phyloP scores from a whole-genome alignment of 2,888 invertebrate species.

The Cryptocephalus primarius region DNA sequence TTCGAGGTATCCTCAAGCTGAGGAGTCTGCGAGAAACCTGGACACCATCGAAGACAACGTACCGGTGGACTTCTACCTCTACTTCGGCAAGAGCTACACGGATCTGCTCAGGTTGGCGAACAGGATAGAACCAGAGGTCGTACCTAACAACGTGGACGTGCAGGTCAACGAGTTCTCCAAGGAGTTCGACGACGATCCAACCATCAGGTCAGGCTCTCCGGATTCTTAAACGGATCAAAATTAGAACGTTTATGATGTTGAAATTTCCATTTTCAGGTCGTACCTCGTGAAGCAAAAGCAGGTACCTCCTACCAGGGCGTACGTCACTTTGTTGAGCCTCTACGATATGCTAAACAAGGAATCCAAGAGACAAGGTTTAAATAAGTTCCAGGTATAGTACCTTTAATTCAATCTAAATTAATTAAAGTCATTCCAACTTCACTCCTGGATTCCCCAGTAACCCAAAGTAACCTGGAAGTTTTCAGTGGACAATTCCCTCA shows the following conservation, averaged over 20 bases:
- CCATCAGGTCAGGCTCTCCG: constrained; percentile 18
- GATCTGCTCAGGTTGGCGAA: constrained; percentile 32
- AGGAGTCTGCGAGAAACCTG: neutral
- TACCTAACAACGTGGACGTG: constrained; percentile 18
- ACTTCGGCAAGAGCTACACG: constrained; percentile 28
- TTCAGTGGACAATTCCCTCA: too few species aligned
- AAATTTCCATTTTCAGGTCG: neutral
- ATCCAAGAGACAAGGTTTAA: constrained; percentile 50
- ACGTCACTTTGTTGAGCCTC: constrained; percentile 47
- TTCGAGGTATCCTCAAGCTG: too few species aligned
- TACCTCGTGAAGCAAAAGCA: constrained; percentile 33
- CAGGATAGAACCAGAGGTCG: constrained; percentile 11
- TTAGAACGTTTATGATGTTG: too few species aligned
- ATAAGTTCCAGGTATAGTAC: constrained; percentile 48
- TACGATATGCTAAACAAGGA: constrained; percentile 57
- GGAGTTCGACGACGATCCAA: constrained; percentile 30
- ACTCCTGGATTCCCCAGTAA: too few species aligned
- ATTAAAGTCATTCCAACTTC: too few species aligned
- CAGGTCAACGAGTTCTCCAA: constrained; percentile 26
- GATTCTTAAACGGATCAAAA: too few species aligned
- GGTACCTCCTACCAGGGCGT: constrained; percentile 46
- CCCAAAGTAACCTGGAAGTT: too few species aligned
- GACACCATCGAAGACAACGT: constrained; percentile 1
- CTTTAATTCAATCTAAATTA: too few species aligned
- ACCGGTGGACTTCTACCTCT: constrained; percentile 17